Conservation (phyloP, 2,113 vertebrate genomes). For the Oxyura jamaicensis region DNA sequence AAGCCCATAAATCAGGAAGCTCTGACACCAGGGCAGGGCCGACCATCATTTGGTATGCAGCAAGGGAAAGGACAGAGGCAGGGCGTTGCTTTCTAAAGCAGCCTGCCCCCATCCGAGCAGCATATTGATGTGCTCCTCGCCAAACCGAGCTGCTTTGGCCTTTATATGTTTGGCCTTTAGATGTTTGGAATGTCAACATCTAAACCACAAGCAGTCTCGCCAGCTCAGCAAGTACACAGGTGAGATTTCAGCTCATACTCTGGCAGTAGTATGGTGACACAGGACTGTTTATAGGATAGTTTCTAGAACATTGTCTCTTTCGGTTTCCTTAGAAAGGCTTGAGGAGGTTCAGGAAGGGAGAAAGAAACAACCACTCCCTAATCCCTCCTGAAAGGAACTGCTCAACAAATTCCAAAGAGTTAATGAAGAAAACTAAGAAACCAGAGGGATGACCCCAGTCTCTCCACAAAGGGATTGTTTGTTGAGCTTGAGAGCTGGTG, state of each 20-base stretch:
- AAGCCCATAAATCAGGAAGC: neutral
- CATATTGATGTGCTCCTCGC: neutral
- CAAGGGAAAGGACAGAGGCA: neutral
- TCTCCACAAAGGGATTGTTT: constrained; percentile 6
- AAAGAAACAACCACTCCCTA: neutral
- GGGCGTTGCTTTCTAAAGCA: neutral
- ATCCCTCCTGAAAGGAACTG: neutral
- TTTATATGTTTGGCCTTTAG: no score
- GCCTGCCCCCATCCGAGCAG: neutral
- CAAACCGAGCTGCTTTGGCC: neutral
- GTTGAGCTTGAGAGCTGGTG: constrained; percentile 19
- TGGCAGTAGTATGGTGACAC: neutral
- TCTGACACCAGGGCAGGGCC: neutral
- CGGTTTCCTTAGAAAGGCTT: neutral
- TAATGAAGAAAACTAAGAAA: neutral
- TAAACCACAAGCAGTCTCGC: neutral
- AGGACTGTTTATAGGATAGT: neutral
- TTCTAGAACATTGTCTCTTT: neutral
- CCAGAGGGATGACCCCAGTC: neutral
- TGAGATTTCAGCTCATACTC: neutral
- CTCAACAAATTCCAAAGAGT: neutral
- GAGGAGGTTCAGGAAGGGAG: neutral
- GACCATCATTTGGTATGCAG: neutral
- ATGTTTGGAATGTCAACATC: neutral
- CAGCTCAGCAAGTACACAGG: neutral